phyloP scores from a whole-genome alignment of 2,113 vertebrate genomes.

The Camarhynchus parvulus region DNA sequence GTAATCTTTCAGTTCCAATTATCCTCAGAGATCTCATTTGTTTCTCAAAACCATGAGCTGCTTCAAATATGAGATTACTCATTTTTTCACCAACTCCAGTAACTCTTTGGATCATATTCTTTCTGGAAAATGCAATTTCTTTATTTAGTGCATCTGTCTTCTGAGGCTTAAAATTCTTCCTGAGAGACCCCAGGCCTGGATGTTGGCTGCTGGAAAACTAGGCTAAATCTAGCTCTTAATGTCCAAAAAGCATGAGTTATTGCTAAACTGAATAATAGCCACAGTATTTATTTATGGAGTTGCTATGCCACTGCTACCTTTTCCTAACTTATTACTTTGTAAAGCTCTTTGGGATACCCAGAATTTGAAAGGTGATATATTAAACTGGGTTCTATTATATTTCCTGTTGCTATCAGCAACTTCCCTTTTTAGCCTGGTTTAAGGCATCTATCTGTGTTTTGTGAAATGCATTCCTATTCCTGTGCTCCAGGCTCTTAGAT shows the following conservation, averaged over 20 bases:
- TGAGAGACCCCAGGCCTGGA: neutral
- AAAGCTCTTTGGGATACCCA: conserved; percentile 52
- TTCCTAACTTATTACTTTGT: conserved; percentile 31
- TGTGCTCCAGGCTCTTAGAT: neutral
- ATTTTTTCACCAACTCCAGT: neutral
- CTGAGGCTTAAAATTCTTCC: conserved; percentile 7
- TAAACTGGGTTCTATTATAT: conserved; percentile 44
- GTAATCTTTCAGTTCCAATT: conserved; percentile 29
- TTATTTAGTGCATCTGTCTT: conserved; percentile 1
- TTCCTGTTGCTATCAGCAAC: conserved; percentile 33
- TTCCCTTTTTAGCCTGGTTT: conserved; percentile 7
- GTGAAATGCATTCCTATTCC: neutral
- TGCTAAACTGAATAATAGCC: conserved; percentile 21
- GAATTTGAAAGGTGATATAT: conserved; percentile 47
- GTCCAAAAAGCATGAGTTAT: conserved; percentile 35
- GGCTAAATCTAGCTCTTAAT: conserved; percentile 27
- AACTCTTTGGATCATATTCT: neutral
- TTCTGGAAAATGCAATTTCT: conserved; percentile 1
- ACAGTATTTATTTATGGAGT: conserved; percentile 38
- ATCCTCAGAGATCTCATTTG: conserved; percentile 15
- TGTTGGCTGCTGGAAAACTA: neutral
- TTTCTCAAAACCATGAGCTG: neutral
- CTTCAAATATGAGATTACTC: neutral
- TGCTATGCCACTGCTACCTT: conserved; percentile 2
- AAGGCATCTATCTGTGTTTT: neutral